phyloP scores from a whole-genome alignment of 2,113 vertebrate species.

The Setophaga coronata region DNA sequence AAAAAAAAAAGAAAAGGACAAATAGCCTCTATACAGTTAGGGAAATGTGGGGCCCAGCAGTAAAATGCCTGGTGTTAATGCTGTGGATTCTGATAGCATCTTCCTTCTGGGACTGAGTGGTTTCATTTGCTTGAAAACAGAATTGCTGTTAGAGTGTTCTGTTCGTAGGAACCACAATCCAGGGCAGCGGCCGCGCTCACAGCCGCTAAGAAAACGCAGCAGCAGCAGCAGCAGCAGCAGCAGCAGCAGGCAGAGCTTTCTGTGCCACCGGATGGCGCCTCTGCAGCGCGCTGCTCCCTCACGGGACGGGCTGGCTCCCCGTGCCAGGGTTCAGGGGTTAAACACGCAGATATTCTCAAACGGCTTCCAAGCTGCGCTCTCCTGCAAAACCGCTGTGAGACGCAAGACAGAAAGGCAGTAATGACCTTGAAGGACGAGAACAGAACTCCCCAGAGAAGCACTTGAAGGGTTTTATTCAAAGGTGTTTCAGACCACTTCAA shows the following conservation, averaged over 20 bases:
- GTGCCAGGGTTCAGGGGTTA: not conserved
- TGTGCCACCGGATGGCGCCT: not conserved
- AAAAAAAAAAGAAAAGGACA: not conserved
- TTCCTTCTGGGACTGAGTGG: not conserved
- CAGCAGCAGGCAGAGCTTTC: fast-evolving
- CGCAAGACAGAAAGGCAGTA: fast-evolving
- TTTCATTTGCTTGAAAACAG: not conserved
- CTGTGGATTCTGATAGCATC: not conserved
- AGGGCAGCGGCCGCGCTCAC: not conserved
- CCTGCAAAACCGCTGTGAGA: not conserved
- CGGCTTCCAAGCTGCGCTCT: not conserved
- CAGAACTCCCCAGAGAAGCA: not conserved
- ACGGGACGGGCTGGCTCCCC: fast-evolving
- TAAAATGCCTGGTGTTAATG: not conserved
- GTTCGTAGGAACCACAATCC: not conserved
- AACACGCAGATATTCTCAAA: not conserved
- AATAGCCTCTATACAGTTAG: too few species aligned
- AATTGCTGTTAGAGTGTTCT: fast-evolving
- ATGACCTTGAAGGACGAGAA: not conserved
- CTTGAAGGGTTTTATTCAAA: not conserved
- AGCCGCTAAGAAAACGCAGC: fast-evolving
- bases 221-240: too few species aligned
- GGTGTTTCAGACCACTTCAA: not conserved
- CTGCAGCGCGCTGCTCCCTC: not conserved
- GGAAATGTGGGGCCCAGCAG: not conserved